Conservation (phyloP, 2,797 vertebrate species). For the Cuculus canorus region DNA sequence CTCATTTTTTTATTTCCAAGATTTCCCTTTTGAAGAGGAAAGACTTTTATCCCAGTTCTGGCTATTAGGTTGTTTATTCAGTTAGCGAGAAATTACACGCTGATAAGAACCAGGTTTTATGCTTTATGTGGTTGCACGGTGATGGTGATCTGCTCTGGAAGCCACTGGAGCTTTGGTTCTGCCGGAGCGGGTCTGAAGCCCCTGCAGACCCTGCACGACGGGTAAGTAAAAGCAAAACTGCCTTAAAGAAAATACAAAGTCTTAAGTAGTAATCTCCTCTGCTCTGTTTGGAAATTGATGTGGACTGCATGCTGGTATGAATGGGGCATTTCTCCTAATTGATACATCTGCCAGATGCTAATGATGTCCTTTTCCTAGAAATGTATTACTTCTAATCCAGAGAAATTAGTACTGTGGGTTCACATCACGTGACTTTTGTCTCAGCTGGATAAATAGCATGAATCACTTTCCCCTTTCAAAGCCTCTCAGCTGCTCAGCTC, state of each 20-base stretch:
- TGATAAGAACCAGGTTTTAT: not conserved
- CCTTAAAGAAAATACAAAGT: not conserved
- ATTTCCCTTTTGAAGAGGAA: conserved; percentile 5
- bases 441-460: conserved; percentile 59
- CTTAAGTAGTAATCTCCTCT: not conserved
- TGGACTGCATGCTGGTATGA: not conserved
- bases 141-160: not conserved
- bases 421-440: not conserved
- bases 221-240: not conserved
- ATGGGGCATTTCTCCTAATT: not conserved
- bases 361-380: not conserved
- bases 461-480: conserved; percentile 55
- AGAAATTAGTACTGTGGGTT: conserved; percentile 6
- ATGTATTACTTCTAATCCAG: conserved; percentile 5
- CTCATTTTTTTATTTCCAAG: not conserved
- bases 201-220: rapidly evolving
- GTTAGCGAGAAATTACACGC: not conserved
- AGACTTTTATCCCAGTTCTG: conserved; percentile 9
- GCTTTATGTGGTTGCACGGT: not conserved
- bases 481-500: conserved; percentile 30
- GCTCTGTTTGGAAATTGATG: not conserved
- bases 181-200: not conserved
- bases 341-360: not conserved
- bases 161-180: not conserved
- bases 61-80: conserved; percentile 12